Evolutionary conservation across 1,140 invertebrate genomes (phyloP).

Genomic region (Atta cephalotes): DNA sequence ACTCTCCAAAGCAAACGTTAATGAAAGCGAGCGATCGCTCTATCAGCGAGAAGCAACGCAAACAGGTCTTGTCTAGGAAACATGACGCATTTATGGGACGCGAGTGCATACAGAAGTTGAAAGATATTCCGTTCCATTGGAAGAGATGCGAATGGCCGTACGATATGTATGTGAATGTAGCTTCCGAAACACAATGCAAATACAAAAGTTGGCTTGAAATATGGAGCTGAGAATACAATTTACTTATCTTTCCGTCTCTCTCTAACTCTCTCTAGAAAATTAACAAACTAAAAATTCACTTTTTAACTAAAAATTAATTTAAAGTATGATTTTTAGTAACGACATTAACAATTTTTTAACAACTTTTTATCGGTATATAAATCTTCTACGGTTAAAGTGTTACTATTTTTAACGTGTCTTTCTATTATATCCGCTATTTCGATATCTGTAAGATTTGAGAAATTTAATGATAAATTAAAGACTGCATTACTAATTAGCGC

Average conservation of each 20-base stretch:
- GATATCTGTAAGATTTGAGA: background rate
- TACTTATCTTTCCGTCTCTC: constrained; percentile 4
- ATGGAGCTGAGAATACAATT: constrained; percentile 13
- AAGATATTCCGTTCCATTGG: constrained; percentile 17
- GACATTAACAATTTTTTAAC: background rate
- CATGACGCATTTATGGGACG: constrained; percentile 34
- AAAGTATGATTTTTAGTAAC: background rate
- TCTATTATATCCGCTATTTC: background rate
- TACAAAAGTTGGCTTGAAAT: constrained; percentile 72
- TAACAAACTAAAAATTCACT: background rate
- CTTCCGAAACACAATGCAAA: constrained; percentile 79
- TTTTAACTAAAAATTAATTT: background rate
- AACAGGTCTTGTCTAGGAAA: background rate
- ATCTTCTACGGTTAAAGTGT: background rate
- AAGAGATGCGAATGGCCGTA: constrained; percentile 32
- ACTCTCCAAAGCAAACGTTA: background rate
- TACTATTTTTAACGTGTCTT: background rate
- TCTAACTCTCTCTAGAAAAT: background rate
- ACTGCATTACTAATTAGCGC: constrained; percentile 26
- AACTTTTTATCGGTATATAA: background rate
- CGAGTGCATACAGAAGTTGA: constrained; percentile 37
- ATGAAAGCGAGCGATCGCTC: constrained; percentile 23
- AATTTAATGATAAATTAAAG: constrained; percentile 45
- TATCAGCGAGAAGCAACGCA: constrained; percentile 12
- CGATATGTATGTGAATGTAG: constrained; percentile 47